Conservation (phyloP, 2,113 vertebrate species). For the Hipposideros armiger region DNA sequence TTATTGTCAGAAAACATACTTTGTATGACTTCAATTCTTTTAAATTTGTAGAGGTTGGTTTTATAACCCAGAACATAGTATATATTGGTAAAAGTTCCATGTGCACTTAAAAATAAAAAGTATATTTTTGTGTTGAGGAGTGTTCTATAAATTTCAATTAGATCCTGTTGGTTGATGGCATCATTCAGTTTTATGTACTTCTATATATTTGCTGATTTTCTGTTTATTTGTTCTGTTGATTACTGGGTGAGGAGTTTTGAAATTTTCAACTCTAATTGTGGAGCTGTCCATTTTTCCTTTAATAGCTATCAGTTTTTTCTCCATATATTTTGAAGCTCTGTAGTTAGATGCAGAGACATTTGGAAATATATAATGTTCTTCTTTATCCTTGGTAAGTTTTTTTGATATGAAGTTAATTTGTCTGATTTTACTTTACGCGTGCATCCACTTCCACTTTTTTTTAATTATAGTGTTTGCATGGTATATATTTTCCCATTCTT, state of each 20-base stretch:
- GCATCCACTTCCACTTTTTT: not conserved
- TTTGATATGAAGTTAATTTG: not conserved
- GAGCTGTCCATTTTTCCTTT: not conserved
- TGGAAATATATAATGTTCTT: not conserved
- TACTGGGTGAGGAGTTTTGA: not conserved
- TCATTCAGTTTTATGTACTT: not conserved
- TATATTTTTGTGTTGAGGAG: not conserved
- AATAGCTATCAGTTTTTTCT: conserved; percentile 14
- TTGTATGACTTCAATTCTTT: not conserved
- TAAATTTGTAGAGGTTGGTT: conserved; percentile 13
- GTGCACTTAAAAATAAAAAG: not conserved
- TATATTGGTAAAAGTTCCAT: not conserved
- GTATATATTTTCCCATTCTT: not conserved
- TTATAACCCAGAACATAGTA: not conserved
- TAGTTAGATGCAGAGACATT: too few species aligned
- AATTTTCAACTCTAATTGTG: not conserved
- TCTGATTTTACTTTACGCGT: not conserved
- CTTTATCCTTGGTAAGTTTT: not conserved
- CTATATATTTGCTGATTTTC: not conserved
- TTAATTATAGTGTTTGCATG: not conserved
- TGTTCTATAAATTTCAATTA: not conserved
- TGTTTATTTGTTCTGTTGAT: not conserved
- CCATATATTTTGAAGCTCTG: not conserved
- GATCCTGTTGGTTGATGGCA: not conserved
- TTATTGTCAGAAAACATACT: not conserved